Conservation (phyloP, 1,140 invertebrate genomes). For the Cydia splendana region DNA sequence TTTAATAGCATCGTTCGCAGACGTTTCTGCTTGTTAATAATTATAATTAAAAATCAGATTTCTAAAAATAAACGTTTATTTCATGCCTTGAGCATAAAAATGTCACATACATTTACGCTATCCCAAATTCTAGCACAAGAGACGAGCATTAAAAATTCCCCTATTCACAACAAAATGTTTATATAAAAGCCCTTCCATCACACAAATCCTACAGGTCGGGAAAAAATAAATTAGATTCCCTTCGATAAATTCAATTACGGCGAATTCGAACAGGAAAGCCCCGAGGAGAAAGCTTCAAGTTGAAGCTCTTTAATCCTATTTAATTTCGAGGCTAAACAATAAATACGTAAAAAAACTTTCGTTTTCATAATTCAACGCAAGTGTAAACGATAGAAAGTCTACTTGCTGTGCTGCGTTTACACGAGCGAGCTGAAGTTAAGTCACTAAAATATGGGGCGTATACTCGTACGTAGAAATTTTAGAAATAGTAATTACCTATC, state of each 20-base stretch:
- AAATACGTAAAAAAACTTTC: slow-evolving; percentile 28
- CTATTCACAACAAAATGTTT: slow-evolving; percentile 10
- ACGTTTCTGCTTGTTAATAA: too few species aligned
- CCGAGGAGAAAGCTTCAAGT: not conserved
- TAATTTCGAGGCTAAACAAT: slow-evolving; percentile 28
- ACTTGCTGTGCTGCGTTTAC: not conserved
- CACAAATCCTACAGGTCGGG: slow-evolving; percentile 21
- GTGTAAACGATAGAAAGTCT: slow-evolving; percentile 31
- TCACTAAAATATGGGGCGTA: not conserved
- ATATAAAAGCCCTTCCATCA: not conserved
- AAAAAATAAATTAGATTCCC: slow-evolving; percentile 30
- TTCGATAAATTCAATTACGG: slow-evolving; percentile 31
- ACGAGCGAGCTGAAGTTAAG: not conserved
- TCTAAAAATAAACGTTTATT: too few species aligned
- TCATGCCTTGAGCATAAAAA: too few species aligned
- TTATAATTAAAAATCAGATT: too few species aligned
- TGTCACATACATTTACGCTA: too few species aligned
- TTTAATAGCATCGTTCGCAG: too few species aligned
- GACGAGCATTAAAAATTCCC: not conserved
- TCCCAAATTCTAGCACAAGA: too few species aligned
- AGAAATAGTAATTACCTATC: too few species aligned
- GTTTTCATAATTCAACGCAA: slow-evolving; percentile 30
- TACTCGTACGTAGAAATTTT: not conserved
- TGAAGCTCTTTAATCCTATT: slow-evolving; percentile 30
- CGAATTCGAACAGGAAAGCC: slow-evolving; percentile 1